A percentile compares a stretch with the other conserved stretches of the same genome.
Conservation (phyloP, 2,888 invertebrate species). For the Timema podura region DNA sequence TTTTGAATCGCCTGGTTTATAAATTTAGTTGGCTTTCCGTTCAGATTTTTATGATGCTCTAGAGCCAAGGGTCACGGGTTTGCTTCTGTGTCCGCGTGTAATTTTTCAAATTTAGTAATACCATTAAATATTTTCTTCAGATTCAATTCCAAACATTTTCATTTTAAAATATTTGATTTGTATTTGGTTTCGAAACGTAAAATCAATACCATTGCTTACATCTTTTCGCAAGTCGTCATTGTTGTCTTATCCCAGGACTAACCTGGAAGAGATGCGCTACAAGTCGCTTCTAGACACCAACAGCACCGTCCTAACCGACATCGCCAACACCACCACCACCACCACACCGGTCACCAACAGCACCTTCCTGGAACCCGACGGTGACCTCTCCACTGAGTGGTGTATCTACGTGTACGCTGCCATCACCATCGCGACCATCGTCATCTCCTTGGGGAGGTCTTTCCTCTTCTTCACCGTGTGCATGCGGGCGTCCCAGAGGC, state of each 20-base stretch:
- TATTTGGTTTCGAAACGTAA: too few species aligned
- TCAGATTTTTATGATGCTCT: too few species aligned
- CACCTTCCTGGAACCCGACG: not conserved
- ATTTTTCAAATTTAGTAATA: too few species aligned
- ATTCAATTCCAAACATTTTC: too few species aligned
- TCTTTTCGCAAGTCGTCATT: too few species aligned
- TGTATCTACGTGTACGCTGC: constrained; percentile 45
- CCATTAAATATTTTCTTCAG: too few species aligned
- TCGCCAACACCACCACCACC: not conserved
- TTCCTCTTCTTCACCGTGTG: constrained; percentile 36
- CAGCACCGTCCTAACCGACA: not conserved
- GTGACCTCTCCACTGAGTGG: constrained; percentile 7
- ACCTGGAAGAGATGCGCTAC: constrained; percentile 21
- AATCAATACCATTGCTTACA: too few species aligned
- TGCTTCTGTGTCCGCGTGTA: too few species aligned
- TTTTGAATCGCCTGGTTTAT: too few species aligned
- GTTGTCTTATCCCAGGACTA: constrained; percentile 22
- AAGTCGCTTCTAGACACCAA: not conserved
- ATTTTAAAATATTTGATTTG: too few species aligned
- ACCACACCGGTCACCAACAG: not conserved
- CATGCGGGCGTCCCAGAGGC: constrained; percentile 48
- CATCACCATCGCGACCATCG: constrained; percentile 46
- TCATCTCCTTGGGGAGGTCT: constrained; percentile 38
- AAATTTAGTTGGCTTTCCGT: too few species aligned
- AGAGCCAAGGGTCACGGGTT: too few species aligned